Evolutionary conservation across 2,888 invertebrate genomes (phyloP).

Genomic region (Pharmacophagus antenor): DNA sequence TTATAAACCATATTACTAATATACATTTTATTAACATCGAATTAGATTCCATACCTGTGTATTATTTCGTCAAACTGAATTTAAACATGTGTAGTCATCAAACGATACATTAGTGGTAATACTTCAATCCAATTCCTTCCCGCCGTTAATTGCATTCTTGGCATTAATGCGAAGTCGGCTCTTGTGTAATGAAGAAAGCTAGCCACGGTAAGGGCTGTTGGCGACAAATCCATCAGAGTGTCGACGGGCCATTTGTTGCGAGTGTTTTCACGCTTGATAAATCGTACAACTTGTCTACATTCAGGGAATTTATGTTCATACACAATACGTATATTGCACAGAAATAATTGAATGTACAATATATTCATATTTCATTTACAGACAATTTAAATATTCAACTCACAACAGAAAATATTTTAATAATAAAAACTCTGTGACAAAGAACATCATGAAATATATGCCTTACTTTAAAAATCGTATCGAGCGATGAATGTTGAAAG

Average conservation of each 20-base stretch:
- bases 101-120: conserved; percentile 21
- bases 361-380: conserved; percentile 15
- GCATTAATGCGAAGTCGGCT: conserved; percentile 26
- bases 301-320: conserved; percentile 64
- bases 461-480: conserved; percentile 53
- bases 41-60: neutral
- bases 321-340: conserved; percentile 54
- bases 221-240: conserved; percentile 77
- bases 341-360: conserved; percentile 49
- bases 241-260: conserved; percentile 78
- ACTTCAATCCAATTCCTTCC: conserved; percentile 15
- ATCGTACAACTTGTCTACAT: conserved; percentile 74
- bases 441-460: conserved; percentile 49
- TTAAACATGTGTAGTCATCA: conserved; percentile 4
- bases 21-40: too few relatives aligned
- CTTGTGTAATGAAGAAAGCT: conserved; percentile 25
- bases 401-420: conserved; percentile 1
- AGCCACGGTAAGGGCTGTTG: conserved; percentile 62
- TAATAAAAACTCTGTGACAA: neutral
- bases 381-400: too few relatives aligned
- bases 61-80: neutral
- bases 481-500: conserved; percentile 46
- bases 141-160: conserved; percentile 28
- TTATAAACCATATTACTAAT: too few relatives aligned
- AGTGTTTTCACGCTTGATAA: conserved; percentile 76